These are phyloP conservation scores for Cebus imitator DNA, from an alignment of 2,113 vertebrate genomes.

Conservation along the genomic window DNA sequence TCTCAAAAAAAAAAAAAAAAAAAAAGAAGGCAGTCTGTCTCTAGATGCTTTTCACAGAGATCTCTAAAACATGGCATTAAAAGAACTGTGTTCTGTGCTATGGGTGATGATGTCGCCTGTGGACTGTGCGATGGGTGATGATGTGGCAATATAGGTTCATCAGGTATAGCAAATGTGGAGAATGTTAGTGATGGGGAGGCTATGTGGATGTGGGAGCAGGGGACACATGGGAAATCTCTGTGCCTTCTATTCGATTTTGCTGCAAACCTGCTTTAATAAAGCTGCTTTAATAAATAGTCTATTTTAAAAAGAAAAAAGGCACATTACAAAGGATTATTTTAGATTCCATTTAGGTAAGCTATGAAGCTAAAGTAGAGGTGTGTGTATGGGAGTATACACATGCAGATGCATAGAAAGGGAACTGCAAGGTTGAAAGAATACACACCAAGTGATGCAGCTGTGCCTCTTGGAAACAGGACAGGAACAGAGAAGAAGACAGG, in stretches of 20 bases:
- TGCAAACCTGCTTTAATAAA: neutral
- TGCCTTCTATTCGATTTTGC: neutral
- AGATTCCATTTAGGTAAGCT: neutral
- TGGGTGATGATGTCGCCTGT: too few species aligned
- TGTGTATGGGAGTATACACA: too few species aligned
- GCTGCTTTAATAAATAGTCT: neutral
- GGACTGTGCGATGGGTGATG: neutral
- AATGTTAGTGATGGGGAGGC: neutral
- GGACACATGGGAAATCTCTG: neutral
- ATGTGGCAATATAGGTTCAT: neutral
- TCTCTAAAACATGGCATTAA: neutral
- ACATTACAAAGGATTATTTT: neutral
- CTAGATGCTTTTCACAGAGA: neutral
- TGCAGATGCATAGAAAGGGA: neutral
- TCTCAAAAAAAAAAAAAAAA: neutral
- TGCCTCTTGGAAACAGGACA: neutral
- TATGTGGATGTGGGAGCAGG: rapidly evolving
- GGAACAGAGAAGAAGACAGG: neutral
- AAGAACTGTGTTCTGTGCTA: neutral
- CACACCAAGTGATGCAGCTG: neutral
- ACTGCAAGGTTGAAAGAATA: neutral
- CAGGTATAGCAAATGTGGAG: rapidly evolving
- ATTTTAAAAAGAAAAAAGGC: neutral
- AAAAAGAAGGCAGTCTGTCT: neutral
- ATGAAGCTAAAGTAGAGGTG: neutral